Percentiles rank a stretch among this genome's conserved stretches.
These are phyloP conservation scores for Apodemia zela DNA, from an alignment of 2,888 invertebrate species.

Conservation along the genomic window DNA sequence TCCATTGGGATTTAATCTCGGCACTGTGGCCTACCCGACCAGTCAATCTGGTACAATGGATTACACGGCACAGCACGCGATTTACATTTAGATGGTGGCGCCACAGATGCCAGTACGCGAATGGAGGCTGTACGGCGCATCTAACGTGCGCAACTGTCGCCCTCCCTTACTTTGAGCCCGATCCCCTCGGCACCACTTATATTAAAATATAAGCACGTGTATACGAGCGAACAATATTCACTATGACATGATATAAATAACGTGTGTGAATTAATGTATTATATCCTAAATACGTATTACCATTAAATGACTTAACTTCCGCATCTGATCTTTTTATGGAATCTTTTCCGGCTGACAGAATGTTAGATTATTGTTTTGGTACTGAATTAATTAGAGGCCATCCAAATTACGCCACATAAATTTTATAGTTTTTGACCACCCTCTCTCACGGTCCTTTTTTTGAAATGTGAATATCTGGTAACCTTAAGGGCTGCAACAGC, in stretches of 20 bases:
- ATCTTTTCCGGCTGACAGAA: no score
- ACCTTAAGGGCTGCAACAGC: no score
- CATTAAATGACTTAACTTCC: neutral
- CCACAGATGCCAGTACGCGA: constrained; percentile 53
- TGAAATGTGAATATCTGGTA: no score
- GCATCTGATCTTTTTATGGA: neutral
- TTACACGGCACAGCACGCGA: constrained; percentile 52
- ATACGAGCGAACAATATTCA: constrained; percentile 17
- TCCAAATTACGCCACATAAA: no score
- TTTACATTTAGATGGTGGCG: constrained; percentile 64
- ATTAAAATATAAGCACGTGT: constrained; percentile 22
- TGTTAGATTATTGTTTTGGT: no score
- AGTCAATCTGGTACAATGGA: constrained; percentile 42
- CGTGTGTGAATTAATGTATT: neutral
- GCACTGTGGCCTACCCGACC: constrained; percentile 42
- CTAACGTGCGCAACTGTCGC: constrained; percentile 68
- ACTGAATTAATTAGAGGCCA: no score
- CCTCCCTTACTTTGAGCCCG: constrained; percentile 36
- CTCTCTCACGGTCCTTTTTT: no score
- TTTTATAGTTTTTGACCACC: no score
- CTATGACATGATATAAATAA: constrained; percentile 10
- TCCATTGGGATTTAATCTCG: constrained; percentile 62
- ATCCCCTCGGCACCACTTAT: constrained; percentile 27
- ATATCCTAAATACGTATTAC: neutral
- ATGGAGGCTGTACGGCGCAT: constrained; percentile 76